Conservation (phyloP, 2,797 vertebrate genomes). For the Squalus acanthias region DNA sequence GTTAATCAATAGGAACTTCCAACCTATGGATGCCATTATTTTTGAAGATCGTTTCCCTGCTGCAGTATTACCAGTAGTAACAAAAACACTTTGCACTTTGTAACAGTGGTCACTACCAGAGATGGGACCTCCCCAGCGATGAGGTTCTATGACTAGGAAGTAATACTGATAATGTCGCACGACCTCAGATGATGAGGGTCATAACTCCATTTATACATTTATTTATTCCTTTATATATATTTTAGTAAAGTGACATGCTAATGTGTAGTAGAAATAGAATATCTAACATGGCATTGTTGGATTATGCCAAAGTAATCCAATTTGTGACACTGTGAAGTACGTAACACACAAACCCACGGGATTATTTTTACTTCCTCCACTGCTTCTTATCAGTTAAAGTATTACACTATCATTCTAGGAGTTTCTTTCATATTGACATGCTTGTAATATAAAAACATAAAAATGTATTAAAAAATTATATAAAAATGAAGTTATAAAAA, state of each 20-base stretch:
- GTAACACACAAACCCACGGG: background rate
- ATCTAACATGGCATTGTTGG: background rate
- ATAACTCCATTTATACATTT: background rate
- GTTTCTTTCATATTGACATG: background rate
- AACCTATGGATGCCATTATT: background rate
- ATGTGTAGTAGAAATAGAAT: background rate
- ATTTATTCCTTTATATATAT: background rate
- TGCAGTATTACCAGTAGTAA: background rate
- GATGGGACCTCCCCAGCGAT: background rate
- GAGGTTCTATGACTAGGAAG: background rate
- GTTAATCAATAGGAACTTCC: background rate
- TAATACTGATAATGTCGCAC: background rate
- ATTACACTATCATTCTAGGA: background rate
- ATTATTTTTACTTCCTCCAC: no score
- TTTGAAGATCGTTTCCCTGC: background rate
- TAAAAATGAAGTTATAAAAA: constrained; percentile 9
- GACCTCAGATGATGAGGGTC: background rate
- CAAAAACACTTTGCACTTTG: background rate
- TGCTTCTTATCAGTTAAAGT: no score
- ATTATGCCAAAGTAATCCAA: background rate
- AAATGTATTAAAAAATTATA: background rate
- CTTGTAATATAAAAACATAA: background rate
- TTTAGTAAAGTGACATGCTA: background rate
- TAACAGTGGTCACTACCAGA: background rate
- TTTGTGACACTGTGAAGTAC: background rate